Evolutionary conservation across 2,888 invertebrate genomes (phyloP), one percentile per base, ranked within the genome.

Genomic region (Drosophila incognita): DNA sequence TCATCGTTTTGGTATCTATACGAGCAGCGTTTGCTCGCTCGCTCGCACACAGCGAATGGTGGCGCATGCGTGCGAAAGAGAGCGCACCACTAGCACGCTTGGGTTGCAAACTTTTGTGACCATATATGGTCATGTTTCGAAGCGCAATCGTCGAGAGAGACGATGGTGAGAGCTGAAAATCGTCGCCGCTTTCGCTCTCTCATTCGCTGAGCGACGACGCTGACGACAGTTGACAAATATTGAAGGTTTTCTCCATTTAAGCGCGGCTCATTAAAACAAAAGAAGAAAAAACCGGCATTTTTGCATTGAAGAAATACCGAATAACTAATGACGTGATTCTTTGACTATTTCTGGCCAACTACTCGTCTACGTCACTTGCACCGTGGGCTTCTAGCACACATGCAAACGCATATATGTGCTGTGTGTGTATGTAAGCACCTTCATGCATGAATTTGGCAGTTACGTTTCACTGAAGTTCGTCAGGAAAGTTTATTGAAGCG

Each of bases 81-180:
- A 81, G 76, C 69, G 80, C 82, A 74, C 63, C 71, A 77, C 48
- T 62, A 72, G 70, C 62, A 62, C 62, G 73, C 75, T 81, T 81
- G 64, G 69, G 52, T 78, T 82, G 81, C 91, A 87, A 91, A 82
- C 80, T 92, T 92, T 92, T 91, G 91, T 93, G 92, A 91, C 92
- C 92, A 92, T 92, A 92, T 92, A 92, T 92, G 92, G 92, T 90
- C 91, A 92, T 92, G 91, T 92, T 92, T 93, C 75, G 79, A 79
- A 79, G 83, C 88, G 80, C 84, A 81, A 72, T 80, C 77, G 79
- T 73, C 65, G 81, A 56, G 52, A 68, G 77, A 52, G 21, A 68
- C 38, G 69, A 38, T 56, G 29, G 40, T 65, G 69, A 79, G 82
- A 79, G 75, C 46, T 73, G 72, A 61, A 76, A 81, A 81, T 61